phyloP scores from a whole-genome alignment of 2,797 vertebrate species.

The Dicrostonyx torquatus region DNA sequence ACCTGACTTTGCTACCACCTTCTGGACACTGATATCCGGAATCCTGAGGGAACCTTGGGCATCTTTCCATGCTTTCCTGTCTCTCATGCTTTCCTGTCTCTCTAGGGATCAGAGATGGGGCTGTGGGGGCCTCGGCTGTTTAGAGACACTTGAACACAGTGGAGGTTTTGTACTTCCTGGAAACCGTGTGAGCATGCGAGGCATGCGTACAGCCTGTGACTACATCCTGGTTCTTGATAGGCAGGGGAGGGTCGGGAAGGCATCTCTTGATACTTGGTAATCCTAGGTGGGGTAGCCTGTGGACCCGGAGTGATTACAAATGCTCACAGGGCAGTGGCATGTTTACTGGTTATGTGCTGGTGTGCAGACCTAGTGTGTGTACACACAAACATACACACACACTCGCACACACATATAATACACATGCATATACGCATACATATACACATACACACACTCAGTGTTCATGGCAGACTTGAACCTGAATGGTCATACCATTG shows the following conservation, averaged over 20 bases:
- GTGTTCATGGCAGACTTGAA: neutral
- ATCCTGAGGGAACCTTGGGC: neutral
- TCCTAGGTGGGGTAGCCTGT: neutral
- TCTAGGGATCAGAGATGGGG: neutral
- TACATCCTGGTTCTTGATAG: neutral
- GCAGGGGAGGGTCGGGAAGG: neutral
- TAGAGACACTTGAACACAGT: neutral
- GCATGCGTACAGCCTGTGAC: rapidly evolving
- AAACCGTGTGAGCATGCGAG: neutral
- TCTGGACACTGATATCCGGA: neutral
- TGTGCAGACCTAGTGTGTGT: neutral
- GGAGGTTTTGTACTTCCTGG: neutral
- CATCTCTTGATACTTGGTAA: neutral
- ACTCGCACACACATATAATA: rapidly evolving
- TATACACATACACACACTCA: rapidly evolving
- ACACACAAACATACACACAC: no score
- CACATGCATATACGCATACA: no score
- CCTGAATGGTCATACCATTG: rapidly evolving
- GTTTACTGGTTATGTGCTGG: neutral
- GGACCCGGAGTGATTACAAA: neutral
- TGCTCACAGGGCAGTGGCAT: neutral
- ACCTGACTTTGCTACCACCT: neutral
- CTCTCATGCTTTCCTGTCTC: neutral
- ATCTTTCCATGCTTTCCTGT: neutral
- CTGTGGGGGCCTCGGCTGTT: neutral